These are phyloP conservation scores for Ptychochromis oligacanthus DNA, from an alignment of 2,113 vertebrate species.

Conservation along the genomic window DNA sequence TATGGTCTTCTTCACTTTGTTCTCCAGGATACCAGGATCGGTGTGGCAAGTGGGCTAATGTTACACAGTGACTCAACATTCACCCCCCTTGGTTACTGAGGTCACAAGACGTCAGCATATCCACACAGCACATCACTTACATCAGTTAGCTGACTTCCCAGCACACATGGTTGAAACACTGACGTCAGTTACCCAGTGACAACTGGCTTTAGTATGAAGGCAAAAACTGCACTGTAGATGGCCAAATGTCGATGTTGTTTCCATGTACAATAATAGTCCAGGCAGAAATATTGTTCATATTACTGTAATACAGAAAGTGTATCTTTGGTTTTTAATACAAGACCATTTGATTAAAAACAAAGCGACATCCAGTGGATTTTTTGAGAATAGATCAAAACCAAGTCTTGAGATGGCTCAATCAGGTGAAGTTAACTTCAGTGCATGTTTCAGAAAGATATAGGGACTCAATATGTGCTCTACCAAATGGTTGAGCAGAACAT, in stretches of 20 bases:
- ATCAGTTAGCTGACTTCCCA: neutral
- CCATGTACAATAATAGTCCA: neutral
- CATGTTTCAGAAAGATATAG: too few species aligned
- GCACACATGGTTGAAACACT: neutral
- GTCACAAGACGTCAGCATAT: neutral
- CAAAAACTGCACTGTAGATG: neutral
- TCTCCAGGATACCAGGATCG: neutral
- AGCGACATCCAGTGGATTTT: too few species aligned
- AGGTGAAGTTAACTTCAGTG: too few species aligned
- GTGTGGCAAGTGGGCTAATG: neutral
- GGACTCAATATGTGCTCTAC: too few species aligned
- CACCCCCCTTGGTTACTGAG: neutral
- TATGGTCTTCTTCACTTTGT: constrained; percentile 7
- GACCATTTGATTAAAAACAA: neutral
- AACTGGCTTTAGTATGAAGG: too few species aligned
- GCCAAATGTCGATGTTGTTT: neutral
- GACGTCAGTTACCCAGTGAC: too few species aligned
- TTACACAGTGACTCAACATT: neutral
- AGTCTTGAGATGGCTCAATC: too few species aligned
- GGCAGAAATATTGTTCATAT: neutral
- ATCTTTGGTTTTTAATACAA: neutral
- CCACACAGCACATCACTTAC: neutral
- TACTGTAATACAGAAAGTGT: neutral
- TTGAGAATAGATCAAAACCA: too few species aligned
- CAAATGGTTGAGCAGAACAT: too few species aligned